phyloP scores from a whole-genome alignment of 1,140 invertebrate species.

The Limonius californicus region DNA sequence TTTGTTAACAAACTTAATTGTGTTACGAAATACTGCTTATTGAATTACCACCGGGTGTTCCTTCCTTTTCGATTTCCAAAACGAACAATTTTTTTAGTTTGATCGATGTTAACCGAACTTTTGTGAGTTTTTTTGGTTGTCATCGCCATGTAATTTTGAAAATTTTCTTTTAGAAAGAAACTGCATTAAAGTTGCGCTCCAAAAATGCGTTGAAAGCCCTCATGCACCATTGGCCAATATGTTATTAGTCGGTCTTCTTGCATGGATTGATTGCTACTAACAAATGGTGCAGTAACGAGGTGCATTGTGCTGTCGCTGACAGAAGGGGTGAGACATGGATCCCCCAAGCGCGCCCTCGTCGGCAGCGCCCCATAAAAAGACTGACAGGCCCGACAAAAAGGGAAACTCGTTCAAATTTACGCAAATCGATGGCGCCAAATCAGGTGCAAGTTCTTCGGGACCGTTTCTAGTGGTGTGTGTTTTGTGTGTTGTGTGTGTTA shows the following conservation, averaged over 20 bases:
- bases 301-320: constrained; percentile 8
- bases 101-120: too few species aligned
- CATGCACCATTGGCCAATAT: not conserved
- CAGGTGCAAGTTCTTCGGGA: constrained; percentile 26
- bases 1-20: too few species aligned
- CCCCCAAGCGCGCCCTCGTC: not conserved
- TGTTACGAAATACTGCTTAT: too few species aligned
- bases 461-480: constrained; percentile 40
- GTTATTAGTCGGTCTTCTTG: not conserved
- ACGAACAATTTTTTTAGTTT: too few species aligned
- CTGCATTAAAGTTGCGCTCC: too few species aligned
- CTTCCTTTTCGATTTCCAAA: too few species aligned
- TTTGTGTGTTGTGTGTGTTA: constrained; percentile 44
- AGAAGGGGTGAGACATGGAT: constrained; percentile 14
- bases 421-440: not conserved
- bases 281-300: not conserved
- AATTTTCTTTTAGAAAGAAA: too few species aligned
- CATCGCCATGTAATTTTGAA: too few species aligned
- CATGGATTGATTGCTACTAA: not conserved
- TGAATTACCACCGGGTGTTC: too few species aligned
- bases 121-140: too few species aligned
- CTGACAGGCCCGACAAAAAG: constrained; percentile 2
- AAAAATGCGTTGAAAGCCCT: not conserved
- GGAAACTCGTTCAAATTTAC: constrained; percentile 1
- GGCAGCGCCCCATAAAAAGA: not conserved